Base-by-base conservation (phyloP, 2,797 vertebrate genomes). In the Rhadinocentrus ornatus region DNA sequence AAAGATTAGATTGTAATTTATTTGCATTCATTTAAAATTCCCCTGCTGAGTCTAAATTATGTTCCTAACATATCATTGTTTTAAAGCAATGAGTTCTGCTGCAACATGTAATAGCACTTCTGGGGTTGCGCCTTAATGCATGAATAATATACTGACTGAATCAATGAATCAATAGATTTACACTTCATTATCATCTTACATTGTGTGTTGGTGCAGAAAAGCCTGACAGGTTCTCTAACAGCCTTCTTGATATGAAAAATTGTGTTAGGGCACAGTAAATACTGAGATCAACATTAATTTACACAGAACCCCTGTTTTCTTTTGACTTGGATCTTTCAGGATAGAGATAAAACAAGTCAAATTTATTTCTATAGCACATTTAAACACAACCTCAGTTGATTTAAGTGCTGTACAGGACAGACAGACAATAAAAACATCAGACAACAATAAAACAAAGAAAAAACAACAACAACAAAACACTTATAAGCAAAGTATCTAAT, bases 141-240 rank as follows among this genome's bases (percentile, higher is more conserved):
- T 72, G 67, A 75, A 66, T 69, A 73, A 63, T n/a, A 66, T 57
- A 61, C 81, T 73, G 57, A 78, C 65, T 48, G 4, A 68, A 69
- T 82, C 52, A 75, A 69, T 81, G 13, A 71, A 77, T 85, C 76
- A 69, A 72, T 77, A 65, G 52, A 63, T 86, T 66, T 77, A 48
- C 58, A 58, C 66, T 46, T 75, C 41, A 82, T 83, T 77, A 73
- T 82, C 54, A 62, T 66, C 60, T 52, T 53, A 60, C 35, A 31
- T 52, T 75, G 74, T 61, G 73, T 72, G 82, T n/a, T 11, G 7
- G 39, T 61, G 32, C 15, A 77, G 50, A 29, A 53, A 66, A 68
- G 61, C 16, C 62, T 58, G 44, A 44, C 27, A 74, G 13, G 24
- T 26, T 26, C 58, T 66, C 13, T 24, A 57, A 53, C 26, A 75